phyloP scores from a whole-genome alignment of 2,797 vertebrate species.

The Sebastes itinus region DNA sequence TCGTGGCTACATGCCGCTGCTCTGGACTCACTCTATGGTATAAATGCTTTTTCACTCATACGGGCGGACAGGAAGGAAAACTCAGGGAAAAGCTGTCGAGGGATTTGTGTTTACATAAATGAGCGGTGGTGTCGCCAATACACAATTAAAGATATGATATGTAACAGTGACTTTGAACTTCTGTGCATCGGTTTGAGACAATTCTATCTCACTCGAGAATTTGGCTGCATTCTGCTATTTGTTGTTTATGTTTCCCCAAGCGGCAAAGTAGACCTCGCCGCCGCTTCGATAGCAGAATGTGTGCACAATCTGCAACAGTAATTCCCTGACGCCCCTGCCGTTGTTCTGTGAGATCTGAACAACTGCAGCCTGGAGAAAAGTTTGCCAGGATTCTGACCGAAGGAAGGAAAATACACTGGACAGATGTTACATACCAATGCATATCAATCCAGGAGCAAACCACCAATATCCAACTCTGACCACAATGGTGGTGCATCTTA shows the following conservation, averaged over 20 bases:
- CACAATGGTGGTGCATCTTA: not conserved
- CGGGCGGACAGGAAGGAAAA: no score
- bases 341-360: not conserved
- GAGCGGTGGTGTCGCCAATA: not conserved
- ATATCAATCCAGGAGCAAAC: not conserved
- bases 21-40: no score
- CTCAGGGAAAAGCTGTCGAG: no score
- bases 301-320: not conserved
- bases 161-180: no score
- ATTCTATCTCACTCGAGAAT: no score
- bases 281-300: not conserved
- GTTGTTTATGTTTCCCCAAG: not conserved
- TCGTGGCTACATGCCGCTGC: no score
- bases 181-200: no score
- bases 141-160: not conserved
- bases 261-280: rapidly evolving
- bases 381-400: not conserved
- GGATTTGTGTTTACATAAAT: not conserved
- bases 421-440: not conserved
- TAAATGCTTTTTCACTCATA: no score
- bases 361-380: not conserved
- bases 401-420: not conserved
- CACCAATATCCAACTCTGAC: not conserved
- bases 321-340: not conserved
- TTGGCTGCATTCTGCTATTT: not conserved